phyloP scores from a whole-genome alignment of 2,888 invertebrate genomes.

The Pherbina coryleti region DNA sequence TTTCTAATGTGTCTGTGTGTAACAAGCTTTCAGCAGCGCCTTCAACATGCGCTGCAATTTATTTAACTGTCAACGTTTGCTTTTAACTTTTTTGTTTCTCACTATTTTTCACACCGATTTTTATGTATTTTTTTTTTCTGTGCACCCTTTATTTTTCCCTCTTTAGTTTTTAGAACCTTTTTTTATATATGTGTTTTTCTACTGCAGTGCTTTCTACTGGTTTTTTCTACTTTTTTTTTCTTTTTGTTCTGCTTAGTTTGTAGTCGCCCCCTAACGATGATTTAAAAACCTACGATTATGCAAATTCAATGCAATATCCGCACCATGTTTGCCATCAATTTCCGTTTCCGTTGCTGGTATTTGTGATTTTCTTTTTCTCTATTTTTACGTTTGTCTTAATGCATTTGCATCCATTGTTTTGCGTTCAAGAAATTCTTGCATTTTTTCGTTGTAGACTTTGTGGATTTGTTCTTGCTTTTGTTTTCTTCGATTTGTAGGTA shows the following conservation, averaged over 20 bases:
- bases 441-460: background rate
- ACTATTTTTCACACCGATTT: background rate
- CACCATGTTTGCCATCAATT: slow-evolving; percentile 39
- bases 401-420: background rate
- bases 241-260: background rate
- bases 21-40: background rate
- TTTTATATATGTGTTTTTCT: background rate
- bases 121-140: background rate
- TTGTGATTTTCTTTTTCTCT: background rate
- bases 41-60: slow-evolving; percentile 17
- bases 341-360: slow-evolving; percentile 33
- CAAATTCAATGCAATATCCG: slow-evolving; percentile 37
- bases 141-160: background rate
- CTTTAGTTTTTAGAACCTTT: background rate
- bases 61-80: slow-evolving; percentile 28
- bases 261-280: slow-evolving; percentile 24
- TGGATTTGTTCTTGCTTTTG: background rate
- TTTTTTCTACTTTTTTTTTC: background rate
- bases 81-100: background rate
- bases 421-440: background rate
- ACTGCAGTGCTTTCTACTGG: background rate
- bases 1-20: too few relatives aligned
- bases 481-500: too few relatives aligned
- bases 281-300: slow-evolving; percentile 37
- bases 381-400: background rate